Evolutionary conservation across 2,888 invertebrate genomes (phyloP).

Genomic region (Epinotia ramella): DNA sequence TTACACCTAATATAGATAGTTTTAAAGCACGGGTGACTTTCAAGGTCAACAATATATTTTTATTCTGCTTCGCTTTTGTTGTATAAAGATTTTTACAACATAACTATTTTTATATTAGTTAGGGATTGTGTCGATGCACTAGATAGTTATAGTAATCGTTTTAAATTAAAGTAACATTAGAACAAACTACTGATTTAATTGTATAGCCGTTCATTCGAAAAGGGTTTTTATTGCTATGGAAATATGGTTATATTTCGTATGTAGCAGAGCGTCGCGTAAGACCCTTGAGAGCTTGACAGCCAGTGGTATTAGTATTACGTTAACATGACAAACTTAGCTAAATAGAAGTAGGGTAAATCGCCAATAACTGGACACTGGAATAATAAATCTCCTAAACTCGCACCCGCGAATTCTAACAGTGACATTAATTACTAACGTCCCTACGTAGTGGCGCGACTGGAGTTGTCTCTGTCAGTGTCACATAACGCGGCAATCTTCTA

Average conservation of each 20-base stretch:
- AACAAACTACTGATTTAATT: not conserved
- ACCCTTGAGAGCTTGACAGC: not conserved
- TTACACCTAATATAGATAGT: slow-evolving; percentile 34
- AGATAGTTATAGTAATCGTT: slow-evolving; percentile 34
- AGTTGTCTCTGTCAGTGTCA: too few relatives aligned
- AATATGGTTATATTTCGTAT: not conserved
- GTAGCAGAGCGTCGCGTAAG: not conserved
- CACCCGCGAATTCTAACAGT: too few relatives aligned
- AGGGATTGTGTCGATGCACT: slow-evolving; percentile 15
- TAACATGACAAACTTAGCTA: slow-evolving; percentile 1
- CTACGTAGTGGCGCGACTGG: too few relatives aligned
- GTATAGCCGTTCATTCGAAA: not conserved
- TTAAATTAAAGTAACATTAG: not conserved
- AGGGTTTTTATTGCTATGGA: not conserved
- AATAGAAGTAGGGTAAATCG: not conserved
- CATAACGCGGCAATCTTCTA: too few relatives aligned
- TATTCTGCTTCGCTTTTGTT: slow-evolving; percentile 32
- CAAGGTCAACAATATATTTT: slow-evolving; percentile 30
- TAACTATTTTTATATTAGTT: slow-evolving; percentile 15
- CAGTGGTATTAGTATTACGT: not conserved
- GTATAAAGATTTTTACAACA: slow-evolving; percentile 13
- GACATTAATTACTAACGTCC: too few relatives aligned
- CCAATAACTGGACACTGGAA: not conserved
- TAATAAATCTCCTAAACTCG: not conserved
- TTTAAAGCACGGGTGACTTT: slow-evolving; percentile 22